A percentile compares a stretch with the other conserved stretches of the same genome.
phyloP scores from a whole-genome alignment of 2,888 invertebrate genomes.

The Lagria hirta region DNA sequence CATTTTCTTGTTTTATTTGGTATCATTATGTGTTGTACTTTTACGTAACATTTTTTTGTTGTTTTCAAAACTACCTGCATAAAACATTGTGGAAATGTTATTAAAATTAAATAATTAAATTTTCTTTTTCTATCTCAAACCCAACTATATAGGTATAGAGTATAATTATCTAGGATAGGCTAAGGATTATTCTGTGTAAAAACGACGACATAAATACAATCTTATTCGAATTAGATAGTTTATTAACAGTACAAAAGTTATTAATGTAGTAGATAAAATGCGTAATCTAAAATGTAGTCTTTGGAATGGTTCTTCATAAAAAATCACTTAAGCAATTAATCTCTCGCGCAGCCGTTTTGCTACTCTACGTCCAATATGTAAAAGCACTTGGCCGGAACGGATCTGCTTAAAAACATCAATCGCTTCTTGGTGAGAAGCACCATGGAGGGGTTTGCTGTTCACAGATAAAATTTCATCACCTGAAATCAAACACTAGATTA shows the following conservation, averaged over 20 bases:
- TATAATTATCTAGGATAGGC: no score
- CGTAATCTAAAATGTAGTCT: constrained; percentile 33
- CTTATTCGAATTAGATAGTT: constrained; percentile 17
- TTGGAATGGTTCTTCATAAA: constrained; percentile 40
- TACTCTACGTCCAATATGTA: constrained; percentile 66
- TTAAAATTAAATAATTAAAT: no score
- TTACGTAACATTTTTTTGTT: no score
- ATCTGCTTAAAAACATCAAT: constrained; percentile 79
- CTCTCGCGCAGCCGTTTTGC: constrained; percentile 48
- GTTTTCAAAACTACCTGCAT: no score
- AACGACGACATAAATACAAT: no score
- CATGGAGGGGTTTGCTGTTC: constrained; percentile 75
- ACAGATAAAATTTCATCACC: constrained; percentile 82
- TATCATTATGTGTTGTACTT: no score
- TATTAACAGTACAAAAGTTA: constrained; percentile 29
- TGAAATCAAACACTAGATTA: no score
- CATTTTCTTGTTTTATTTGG: no score
- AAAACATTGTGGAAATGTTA: no score
- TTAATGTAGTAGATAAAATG: constrained; percentile 27
- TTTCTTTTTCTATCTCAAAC: no score
- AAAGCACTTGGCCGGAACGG: constrained; percentile 71
- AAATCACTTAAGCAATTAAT: constrained; percentile 38
- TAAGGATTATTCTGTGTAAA: no score
- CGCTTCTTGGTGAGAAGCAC: constrained; percentile 77
- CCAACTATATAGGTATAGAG: no score